Percentiles rank a stretch among this genome's conserved stretches.
phyloP scores from a whole-genome alignment of 2,888 invertebrate genomes.

The Megamerina dolium region DNA sequence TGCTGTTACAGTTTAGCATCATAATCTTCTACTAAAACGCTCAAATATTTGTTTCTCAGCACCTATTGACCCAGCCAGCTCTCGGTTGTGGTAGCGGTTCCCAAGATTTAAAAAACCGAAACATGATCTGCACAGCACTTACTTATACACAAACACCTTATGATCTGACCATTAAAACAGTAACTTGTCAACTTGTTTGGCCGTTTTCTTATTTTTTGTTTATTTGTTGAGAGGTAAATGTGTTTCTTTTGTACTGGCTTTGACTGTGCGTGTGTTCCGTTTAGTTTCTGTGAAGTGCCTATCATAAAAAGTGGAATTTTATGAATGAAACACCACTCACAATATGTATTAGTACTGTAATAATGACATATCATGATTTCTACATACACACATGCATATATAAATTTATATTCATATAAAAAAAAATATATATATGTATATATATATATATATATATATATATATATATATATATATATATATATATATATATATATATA shows the following conservation, averaged over 20 bases:
- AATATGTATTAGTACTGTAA: too few relatives aligned
- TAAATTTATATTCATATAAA: too few relatives aligned
- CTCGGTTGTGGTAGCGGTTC: conserved; percentile 4
- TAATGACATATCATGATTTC: too few relatives aligned
- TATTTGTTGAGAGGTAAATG: neutral
- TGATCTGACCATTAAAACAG: conserved; percentile 11
- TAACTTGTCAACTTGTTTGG: conserved; percentile 13
- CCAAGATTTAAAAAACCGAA: conserved; percentile 15
- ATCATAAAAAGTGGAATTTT: too few relatives aligned
- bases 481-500: too few relatives aligned
- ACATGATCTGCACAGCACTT: conserved; percentile 16
- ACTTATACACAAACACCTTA: neutral
- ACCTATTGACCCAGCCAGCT: conserved; percentile 12
- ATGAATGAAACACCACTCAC: too few relatives aligned
- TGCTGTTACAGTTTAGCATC: conserved; percentile 12
- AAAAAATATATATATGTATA: too few relatives aligned
- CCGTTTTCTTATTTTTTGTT: neutral
- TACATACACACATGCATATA: too few relatives aligned
- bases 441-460: too few relatives aligned
- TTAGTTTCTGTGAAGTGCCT: too few relatives aligned
- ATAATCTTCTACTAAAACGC: conserved; percentile 5
- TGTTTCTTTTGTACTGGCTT: neutral
- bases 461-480: too few relatives aligned
- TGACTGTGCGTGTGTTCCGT: neutral
- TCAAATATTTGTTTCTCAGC: conserved; percentile 14